Evolutionary conservation across 2,888 invertebrate genomes (phyloP).

Genomic region (Allolobophora icterica): DNA sequence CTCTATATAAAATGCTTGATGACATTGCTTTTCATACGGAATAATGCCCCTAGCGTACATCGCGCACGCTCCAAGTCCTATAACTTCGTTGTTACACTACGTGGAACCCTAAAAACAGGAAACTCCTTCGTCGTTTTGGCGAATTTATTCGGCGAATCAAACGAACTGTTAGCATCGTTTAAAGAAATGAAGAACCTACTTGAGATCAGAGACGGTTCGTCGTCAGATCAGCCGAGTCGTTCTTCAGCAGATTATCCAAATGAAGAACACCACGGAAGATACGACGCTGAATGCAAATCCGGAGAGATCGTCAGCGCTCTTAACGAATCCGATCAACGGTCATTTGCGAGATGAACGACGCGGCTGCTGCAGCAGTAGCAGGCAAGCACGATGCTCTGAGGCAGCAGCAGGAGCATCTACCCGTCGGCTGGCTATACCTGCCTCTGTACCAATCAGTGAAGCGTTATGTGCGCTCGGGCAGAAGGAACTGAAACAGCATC

Average conservation of each 20-base stretch:
- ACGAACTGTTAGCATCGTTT: not conserved
- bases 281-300: not conserved
- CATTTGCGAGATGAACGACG: not conserved
- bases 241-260: not conserved
- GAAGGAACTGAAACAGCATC: not conserved
- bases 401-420: no score
- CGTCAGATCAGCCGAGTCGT: not conserved
- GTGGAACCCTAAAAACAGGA: not conserved
- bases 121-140: no score
- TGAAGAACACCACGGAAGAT: not conserved
- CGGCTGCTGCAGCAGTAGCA: not conserved
- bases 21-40: not conserved
- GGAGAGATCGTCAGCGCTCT: slow-evolving; percentile 4
- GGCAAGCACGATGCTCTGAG: no score
- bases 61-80: not conserved
- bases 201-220: not conserved
- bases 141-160: not conserved
- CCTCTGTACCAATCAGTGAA: not conserved
- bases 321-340: slow-evolving; percentile 4
- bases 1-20: no score
- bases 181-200: not conserved
- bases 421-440: no score
- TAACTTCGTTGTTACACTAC: not conserved
- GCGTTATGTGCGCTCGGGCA: not conserved
- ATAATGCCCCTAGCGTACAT: not conserved